Conservation (phyloP, 2,888 invertebrate species). For the Steinernema hermaphroditum region DNA sequence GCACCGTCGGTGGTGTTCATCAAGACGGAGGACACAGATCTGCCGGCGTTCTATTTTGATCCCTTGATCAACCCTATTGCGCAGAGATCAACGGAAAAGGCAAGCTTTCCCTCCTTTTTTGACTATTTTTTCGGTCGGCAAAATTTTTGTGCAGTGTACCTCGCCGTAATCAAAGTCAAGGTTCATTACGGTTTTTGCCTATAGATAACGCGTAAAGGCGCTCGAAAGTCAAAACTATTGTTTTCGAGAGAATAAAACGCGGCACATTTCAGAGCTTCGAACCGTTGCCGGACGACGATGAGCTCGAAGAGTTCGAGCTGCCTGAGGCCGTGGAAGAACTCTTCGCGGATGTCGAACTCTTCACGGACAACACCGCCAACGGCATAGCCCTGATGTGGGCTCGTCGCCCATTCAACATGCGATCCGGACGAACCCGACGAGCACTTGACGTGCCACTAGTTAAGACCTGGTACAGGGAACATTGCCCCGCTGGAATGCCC, state of each 20-base stretch:
- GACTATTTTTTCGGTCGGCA: too few relatives aligned
- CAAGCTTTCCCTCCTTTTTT: conserved; percentile 41
- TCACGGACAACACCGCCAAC: conserved; percentile 97
- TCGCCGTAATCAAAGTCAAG: too few relatives aligned
- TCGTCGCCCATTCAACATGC: conserved; percentile 92
- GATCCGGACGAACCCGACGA: conserved; percentile 84
- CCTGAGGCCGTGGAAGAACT: conserved; percentile 89
- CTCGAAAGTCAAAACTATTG: neutral
- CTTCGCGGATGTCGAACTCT: conserved; percentile 80
- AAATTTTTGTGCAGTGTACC: too few relatives aligned
- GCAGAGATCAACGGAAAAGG: conserved; percentile 78
- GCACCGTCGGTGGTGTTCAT: conserved; percentile 98
- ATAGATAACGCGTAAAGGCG: neutral
- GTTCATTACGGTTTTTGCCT: conserved; percentile 29
- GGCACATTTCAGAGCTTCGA: conserved; percentile 70
- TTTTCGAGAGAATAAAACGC: conserved; percentile 29
- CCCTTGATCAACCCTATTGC: conserved; percentile 98
- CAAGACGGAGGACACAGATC: conserved; percentile 98
- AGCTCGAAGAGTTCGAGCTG: conserved; percentile 89
- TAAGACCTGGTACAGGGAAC: conserved; percentile 80
- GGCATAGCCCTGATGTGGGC: conserved; percentile 74
- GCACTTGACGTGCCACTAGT: conserved; percentile 96
- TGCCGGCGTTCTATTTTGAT: conserved; percentile 99
- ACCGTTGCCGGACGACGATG: conserved; percentile 82
- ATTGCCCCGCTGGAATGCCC: conserved; percentile 73